These are phyloP conservation scores for Kradibia gibbosae DNA, from an alignment of 1,140 invertebrate species.

Conservation along the genomic window DNA sequence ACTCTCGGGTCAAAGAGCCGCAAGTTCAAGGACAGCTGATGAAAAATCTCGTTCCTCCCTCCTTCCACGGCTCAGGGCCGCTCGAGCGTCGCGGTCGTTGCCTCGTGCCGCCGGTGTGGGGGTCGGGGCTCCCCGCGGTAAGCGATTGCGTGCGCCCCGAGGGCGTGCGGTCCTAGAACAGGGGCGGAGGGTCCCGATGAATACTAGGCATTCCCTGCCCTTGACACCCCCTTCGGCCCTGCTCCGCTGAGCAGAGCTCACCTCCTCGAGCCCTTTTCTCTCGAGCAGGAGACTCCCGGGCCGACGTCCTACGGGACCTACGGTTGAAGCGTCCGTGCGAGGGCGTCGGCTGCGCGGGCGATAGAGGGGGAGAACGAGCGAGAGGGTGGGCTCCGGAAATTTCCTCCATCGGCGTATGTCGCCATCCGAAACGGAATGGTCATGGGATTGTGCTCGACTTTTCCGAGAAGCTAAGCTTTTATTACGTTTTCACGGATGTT, in stretches of 20 bases:
- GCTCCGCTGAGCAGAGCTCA: too few relatives aligned
- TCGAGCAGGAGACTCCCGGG: too few relatives aligned
- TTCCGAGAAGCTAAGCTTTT: background rate
- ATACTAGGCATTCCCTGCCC: too few relatives aligned
- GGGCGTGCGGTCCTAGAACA: background rate
- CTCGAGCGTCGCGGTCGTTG: background rate
- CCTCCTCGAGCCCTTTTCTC: background rate
- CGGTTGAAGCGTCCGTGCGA: background rate
- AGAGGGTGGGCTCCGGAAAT: background rate
- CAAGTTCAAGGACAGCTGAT: constrained; percentile 51
- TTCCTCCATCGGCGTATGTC: background rate
- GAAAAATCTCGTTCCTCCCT: constrained; percentile 44
- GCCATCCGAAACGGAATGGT: background rate
- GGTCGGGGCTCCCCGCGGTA: background rate
- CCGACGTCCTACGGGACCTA: background rate
- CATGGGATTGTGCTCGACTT: background rate
- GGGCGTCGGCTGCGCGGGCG: too few relatives aligned
- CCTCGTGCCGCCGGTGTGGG: background rate
- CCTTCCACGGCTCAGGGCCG: background rate
- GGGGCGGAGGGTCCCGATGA: background rate
- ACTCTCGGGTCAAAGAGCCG: constrained; percentile 43
- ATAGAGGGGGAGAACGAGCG: too few relatives aligned
- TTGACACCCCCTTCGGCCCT: background rate
- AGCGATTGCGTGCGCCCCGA: background rate
- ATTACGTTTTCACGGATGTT: too few relatives aligned